Conservation (phyloP, 2,888 invertebrate genomes). For the Temnothorax rugatulus region DNA sequence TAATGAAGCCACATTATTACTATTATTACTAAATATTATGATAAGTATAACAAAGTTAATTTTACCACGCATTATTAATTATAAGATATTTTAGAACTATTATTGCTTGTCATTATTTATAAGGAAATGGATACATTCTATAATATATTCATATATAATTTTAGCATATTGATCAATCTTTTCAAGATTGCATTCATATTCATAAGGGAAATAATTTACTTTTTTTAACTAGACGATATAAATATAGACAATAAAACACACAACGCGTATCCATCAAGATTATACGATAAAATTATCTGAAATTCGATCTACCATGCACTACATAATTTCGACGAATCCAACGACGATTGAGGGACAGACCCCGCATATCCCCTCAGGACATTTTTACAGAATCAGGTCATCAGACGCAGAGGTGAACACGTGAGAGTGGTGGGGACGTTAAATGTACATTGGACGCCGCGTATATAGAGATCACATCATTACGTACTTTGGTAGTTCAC, state of each 20-base stretch:
- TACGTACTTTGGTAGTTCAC: constrained; percentile 42
- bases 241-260: too few species aligned
- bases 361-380: constrained; percentile 20
- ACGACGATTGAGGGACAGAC: constrained; percentile 17
- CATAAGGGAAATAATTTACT: not conserved
- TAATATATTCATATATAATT: not conserved
- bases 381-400: constrained; percentile 56
- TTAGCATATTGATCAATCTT: not conserved
- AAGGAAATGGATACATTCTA: not conserved
- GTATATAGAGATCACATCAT: constrained; percentile 58
- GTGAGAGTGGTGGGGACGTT: constrained; percentile 41
- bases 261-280: not conserved
- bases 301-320: constrained; percentile 7
- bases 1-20: not conserved
- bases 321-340: constrained; percentile 19
- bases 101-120: not conserved
- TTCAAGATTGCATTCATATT: not conserved
- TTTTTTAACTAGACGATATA: not conserved
- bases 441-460: constrained; percentile 31
- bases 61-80: not conserved
- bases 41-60: not conserved
- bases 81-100: not conserved
- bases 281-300: constrained; percentile 1
- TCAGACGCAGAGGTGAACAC: constrained; percentile 32
- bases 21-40: not conserved